Evolutionary conservation across 2,113 vertebrate species (phyloP).

Genomic region (Ptychochromis oligacanthus): DNA sequence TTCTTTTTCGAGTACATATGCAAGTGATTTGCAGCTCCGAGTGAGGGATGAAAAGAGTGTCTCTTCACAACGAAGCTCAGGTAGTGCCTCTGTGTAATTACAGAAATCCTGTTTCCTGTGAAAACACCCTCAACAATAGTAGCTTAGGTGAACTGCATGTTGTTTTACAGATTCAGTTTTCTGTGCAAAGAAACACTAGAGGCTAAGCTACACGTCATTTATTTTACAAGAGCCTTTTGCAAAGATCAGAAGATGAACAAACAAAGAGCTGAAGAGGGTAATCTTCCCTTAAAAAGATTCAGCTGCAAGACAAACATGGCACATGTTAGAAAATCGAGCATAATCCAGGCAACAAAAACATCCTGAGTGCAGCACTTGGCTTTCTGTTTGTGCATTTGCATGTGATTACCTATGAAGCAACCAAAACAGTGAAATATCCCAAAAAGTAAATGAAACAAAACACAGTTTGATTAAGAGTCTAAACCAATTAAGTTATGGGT

Average conservation of each 20-base stretch:
- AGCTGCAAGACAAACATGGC: conserved; percentile 17
- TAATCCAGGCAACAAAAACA: conserved; percentile 8
- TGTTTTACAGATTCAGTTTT: background rate
- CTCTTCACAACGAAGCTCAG: conserved; percentile 20
- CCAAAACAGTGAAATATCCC: background rate
- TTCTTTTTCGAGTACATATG: background rate
- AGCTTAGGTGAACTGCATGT: background rate
- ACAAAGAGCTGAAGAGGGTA: conserved; percentile 13
- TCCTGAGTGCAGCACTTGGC: background rate
- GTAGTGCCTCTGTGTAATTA: background rate
- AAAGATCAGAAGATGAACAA: conserved; percentile 15
- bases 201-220: background rate
- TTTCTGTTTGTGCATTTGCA: background rate
- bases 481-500: background rate
- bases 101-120: conserved; percentile 7
- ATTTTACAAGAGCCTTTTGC: conserved; percentile 18
- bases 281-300: conserved; percentile 8
- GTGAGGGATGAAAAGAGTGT: conserved; percentile 5
- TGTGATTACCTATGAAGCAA: background rate
- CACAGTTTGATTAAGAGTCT: background rate
- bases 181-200: background rate
- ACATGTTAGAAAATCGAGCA: background rate
- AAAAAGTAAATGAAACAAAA: background rate
- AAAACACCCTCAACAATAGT: conserved; percentile 7
- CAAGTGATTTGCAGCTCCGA: background rate